These are phyloP conservation scores for Galemys pyrenaicus DNA, from an alignment of 2,113 vertebrate species.

Conservation along the genomic window DNA sequence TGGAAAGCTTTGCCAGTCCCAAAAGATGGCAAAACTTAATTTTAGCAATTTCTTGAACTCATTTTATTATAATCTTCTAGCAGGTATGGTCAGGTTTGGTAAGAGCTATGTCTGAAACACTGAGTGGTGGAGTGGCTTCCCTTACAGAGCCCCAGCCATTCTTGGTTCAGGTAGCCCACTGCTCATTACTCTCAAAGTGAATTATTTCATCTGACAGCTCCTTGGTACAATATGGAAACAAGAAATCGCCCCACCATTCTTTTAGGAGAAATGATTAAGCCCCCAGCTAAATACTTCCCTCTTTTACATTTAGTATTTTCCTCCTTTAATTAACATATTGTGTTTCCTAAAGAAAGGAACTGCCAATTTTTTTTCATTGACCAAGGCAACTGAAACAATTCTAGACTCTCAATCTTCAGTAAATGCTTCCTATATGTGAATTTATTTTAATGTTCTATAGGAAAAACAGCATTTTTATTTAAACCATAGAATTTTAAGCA, in stretches of 20 bases:
- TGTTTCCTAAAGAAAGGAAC: conserved; percentile 11
- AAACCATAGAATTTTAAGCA: background rate
- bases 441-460: conserved; percentile 15
- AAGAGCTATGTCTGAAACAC: background rate
- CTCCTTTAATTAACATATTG: background rate
- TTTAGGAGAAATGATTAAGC: background rate
- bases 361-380: background rate
- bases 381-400: background rate
- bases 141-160: background rate
- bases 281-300: background rate
- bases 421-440: background rate
- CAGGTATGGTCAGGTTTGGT: background rate
- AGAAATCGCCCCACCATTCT: background rate
- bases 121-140: background rate
- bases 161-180: background rate
- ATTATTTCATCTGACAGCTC: background rate
- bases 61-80: background rate
- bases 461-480: background rate
- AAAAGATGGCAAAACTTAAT: background rate
- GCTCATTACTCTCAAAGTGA: background rate
- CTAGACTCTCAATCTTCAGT: background rate
- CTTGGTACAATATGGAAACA: background rate
- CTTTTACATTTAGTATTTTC: background rate
- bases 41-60: background rate
- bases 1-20: background rate